Percentiles rank a stretch among this genome's conserved stretches.
Conservation (phyloP, 2,888 invertebrate genomes). For the Bhutanitis thaidina region DNA sequence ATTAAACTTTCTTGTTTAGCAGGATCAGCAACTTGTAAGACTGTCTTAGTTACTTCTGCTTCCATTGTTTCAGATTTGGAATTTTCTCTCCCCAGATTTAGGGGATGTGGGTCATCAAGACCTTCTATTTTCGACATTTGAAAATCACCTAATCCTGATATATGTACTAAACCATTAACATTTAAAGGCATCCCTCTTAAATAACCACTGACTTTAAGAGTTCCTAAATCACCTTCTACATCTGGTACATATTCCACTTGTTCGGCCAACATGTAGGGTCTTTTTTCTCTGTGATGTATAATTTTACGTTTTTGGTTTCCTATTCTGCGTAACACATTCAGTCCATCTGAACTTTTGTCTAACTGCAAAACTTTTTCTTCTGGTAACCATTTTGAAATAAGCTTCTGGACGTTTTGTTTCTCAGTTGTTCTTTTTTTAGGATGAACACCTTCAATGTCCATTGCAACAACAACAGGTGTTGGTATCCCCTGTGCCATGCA, state of each 20-base stretch:
- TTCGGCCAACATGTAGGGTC: slow-evolving; percentile 93
- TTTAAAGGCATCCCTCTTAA: slow-evolving; percentile 90
- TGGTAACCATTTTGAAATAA: slow-evolving; percentile 86
- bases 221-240: slow-evolving; percentile 76
- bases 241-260: slow-evolving; percentile 82
- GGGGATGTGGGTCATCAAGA: slow-evolving; percentile 84
- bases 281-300: slow-evolving; percentile 85
- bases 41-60: slow-evolving; percentile 52
- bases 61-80: slow-evolving; percentile 64
- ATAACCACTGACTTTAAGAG: slow-evolving; percentile 91
- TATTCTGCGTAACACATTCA: slow-evolving; percentile 84
- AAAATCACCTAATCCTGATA: slow-evolving; percentile 95
- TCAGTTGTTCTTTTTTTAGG: slow-evolving; percentile 85
- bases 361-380: slow-evolving; percentile 90
- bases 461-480: slow-evolving; percentile 86
- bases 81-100: slow-evolving; percentile 75
- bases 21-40: slow-evolving; percentile 82
- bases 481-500: slow-evolving; percentile 91
- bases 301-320: slow-evolving; percentile 90
- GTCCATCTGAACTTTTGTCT: slow-evolving; percentile 86
- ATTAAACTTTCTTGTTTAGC: slow-evolving; percentile 86
- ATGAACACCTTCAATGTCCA: slow-evolving; percentile 86
- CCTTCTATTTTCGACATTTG: slow-evolving; percentile 91
- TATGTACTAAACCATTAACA: slow-evolving; percentile 93
- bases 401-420: slow-evolving; percentile 83